Evolutionary conservation across 2,113 vertebrate species (phyloP), one percentile per base, ranked within the genome.

Genomic region (Scytalopus superciliaris): DNA sequence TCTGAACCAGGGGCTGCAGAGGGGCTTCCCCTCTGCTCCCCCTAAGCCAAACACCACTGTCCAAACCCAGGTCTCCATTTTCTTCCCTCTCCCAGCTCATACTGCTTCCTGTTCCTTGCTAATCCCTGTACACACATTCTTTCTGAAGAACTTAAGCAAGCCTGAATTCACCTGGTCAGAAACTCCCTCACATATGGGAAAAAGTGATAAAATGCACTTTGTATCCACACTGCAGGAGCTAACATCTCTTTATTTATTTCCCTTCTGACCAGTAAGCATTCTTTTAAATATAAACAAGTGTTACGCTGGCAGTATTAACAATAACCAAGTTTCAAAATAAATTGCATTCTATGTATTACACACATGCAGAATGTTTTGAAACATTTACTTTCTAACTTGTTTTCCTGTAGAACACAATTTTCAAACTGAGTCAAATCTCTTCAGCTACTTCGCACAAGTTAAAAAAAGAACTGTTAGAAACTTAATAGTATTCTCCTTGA

Each of bases 1-100:
- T 37, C 2, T 0, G 3, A 42, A 7, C 47, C 13, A 33, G 0
- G 17, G 45, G 22, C 33, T 81, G 21, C 56, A n/a, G 22, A 35
- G 6, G 56, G 22, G n/a, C n/a, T 59, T 15, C 56, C 6, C 7
- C 12, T 15, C 22, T n/a, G 66, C 37, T 73, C 12, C 23, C 21
- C 4, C 16, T 7, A 18, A 72, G 37, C 28, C 62, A 59, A 49
- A 55, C 24, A 60, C 33, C 47, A 45, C 0, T 2, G 60, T 39
- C 42, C 64, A 49, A 44, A 66, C 0, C 3, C 28, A 59, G 14
- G 15, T 6, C 13, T 42, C 3, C 16, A 30, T 56, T 63, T 73
- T n/a, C 37, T 55, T 15, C 39, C 23, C 50, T 59, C 17, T n/a
- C 23, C 25, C 74, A 84, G 47, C 14, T 84, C 42, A 63, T 7